Base-by-base conservation (phyloP, 1,140 invertebrate genomes). In the Parasteatoda tepidariorum region DNA sequence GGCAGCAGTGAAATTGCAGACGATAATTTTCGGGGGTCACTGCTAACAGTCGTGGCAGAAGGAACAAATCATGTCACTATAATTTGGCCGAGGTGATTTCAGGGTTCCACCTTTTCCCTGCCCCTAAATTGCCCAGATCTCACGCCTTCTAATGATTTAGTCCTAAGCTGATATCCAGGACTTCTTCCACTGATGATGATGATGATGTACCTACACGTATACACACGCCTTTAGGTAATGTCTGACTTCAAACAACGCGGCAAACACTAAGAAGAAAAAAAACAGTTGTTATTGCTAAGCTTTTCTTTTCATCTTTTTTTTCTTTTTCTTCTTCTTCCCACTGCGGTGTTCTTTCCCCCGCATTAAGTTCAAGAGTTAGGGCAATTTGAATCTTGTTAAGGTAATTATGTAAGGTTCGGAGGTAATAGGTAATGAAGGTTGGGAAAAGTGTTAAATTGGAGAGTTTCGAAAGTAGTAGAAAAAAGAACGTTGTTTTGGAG, bases 71-170 rank as follows among this genome's bases (percentile, higher is more conserved):
- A 78, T 66, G 74, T 78, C 74, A 78, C 61, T 78, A 78, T 78
- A 78, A 78, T 78, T 78, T 78, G 74, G 74, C 38, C 6, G 61
- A 78, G 74, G 59, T 64, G 55, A 66, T 78, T 78, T 31, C 55
- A 31, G 74, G 59, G 74, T 78, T 26, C 74, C 61, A 78, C 74
- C 74, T 78, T 66, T 66, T 78, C 34, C 74, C 74, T 26, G 61
- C 74, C 74, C 74, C 34, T 78, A 78, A 78, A 34, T 67, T 28
- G 74, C 22, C 33, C 61, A 30, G 6, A 30, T 66, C 59, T 78
- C 61, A 78, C 74, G 74, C 74, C 74, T 78, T 38, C 61, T 66
- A 66, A 78, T 66, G 61, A 78, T 66, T 66, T 31, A 78, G 74
- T 73, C 54, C 26, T 24, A 28, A 24, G 11, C 22, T 31, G 41